phyloP scores from a whole-genome alignment of 2,888 invertebrate species.

The Drosophila silvestris region DNA sequence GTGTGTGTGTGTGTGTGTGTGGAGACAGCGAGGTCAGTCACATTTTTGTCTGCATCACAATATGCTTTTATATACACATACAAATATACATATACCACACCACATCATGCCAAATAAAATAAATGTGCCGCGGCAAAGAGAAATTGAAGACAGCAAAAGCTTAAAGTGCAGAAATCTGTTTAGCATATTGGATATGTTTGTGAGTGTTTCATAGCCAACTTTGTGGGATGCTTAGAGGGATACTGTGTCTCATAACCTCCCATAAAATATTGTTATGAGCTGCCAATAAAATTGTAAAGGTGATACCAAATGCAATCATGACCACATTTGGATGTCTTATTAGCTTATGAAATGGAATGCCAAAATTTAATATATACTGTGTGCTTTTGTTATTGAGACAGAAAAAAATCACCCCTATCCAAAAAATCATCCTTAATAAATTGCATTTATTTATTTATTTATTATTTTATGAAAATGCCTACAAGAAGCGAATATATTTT shows the following conservation, averaged over 20 bases:
- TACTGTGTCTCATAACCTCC: conserved; percentile 14
- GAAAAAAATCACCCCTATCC: background rate
- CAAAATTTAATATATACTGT: background rate
- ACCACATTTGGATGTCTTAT: background rate
- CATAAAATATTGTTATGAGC: conserved; percentile 28
- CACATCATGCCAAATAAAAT: conserved; percentile 47
- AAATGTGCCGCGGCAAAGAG: conserved; percentile 19
- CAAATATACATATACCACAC: conserved; percentile 8
- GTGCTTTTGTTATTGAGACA: background rate
- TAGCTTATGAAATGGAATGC: background rate
- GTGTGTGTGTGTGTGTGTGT: conserved; percentile 6
- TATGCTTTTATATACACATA: conserved; percentile 36
- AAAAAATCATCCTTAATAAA: background rate
- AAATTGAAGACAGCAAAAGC: conserved; percentile 24
- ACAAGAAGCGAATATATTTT: background rate
- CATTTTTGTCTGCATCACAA: conserved; percentile 26
- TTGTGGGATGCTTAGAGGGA: conserved; percentile 27
- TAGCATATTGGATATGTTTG: conserved; percentile 6
- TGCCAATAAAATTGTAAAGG: conserved; percentile 32
- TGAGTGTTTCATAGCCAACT: conserved; percentile 1
- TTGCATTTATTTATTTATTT: background rate
- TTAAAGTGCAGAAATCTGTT: conserved; percentile 29
- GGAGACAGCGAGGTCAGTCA: conserved; percentile 51
- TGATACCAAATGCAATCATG: conserved; percentile 17
- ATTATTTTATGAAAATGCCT: background rate